Conservation (phyloP, 2,113 vertebrate species). For the Rhinogobius similis region DNA sequence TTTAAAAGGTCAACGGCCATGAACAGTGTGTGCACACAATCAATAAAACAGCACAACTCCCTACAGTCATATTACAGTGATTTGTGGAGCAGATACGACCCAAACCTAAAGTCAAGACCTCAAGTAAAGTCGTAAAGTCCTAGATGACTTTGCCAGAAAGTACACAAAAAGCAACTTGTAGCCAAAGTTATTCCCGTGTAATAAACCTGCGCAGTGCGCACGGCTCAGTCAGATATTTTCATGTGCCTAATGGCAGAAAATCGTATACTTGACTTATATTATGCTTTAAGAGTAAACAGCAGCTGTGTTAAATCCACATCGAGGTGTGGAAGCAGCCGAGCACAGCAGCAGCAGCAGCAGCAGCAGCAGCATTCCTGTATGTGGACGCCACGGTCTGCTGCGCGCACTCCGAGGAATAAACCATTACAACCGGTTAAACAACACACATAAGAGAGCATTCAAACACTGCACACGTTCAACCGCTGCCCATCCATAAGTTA, state of each 20-base stretch:
- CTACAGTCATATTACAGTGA: slow-evolving; percentile 44
- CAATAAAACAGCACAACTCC: slow-evolving; percentile 23
- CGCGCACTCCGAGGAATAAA: slow-evolving; percentile 15
- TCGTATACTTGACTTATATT: background rate
- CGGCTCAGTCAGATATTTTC: background rate
- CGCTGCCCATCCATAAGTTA: background rate
- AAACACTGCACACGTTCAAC: background rate
- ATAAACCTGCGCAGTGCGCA: background rate
- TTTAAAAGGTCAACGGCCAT: slow-evolving; percentile 37
- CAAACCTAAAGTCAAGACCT: slow-evolving; percentile 10
- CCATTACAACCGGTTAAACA: slow-evolving; percentile 36
- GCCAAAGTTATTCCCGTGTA: slow-evolving; percentile 21
- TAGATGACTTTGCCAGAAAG: slow-evolving; percentile 26
- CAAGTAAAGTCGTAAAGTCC: slow-evolving; percentile 7
- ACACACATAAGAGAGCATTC: background rate
- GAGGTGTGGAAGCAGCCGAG: slow-evolving; percentile 31
- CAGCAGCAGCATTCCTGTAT: slow-evolving; percentile 36
- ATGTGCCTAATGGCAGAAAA: background rate
- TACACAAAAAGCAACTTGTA: slow-evolving; percentile 8
- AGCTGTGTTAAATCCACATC: slow-evolving; percentile 5
- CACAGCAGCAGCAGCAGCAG: slow-evolving; percentile 33
- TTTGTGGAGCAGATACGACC: slow-evolving; percentile 30
- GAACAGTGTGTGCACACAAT: slow-evolving; percentile 22
- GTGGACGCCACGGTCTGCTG: slow-evolving; percentile 37
- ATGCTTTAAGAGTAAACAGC: background rate